Base-by-base conservation (phyloP, 2,113 vertebrate genomes). In the Oncorhynchus keta region DNA sequence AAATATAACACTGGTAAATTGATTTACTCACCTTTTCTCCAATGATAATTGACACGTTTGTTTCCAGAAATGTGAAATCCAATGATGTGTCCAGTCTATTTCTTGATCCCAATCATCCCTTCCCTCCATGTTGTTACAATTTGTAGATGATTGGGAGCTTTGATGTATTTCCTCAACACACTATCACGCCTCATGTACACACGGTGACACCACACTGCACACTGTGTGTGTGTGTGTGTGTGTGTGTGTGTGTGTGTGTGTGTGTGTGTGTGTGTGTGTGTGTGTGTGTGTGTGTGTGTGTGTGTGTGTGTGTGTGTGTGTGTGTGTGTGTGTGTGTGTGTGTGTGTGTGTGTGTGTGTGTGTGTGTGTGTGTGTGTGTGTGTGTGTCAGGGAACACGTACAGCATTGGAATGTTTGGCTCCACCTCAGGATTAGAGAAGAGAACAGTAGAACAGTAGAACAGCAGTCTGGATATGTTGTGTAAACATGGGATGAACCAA, bases 171-270 rank as follows among this genome's bases (percentile, higher is more conserved):
- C 24, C 39, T 55, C 8, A 5, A 3, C 16, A 35, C 16, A 14
- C 11, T 18, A 72, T 76, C 84, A 83, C 84, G 79, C 84, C 84
- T 85, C 79, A 81, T 77, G 59, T 72, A 78, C 70, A 85, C 79
- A 83, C 81, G 79, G 48, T 64, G 61, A 68, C 20, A 74, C 48
- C 49, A 72, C 22, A 14, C 3, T 22, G 13, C 24, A 24, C 24
- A 24, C 24, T 75, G 67, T 24, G 5, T 59, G n/a, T 59, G 67
- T 74, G 48, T 57, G 26, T 73, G 59, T 72, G 32, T 32, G 32
- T 32, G 32, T 24, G 1, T 73, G 66, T 69, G 7, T 81, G 45
- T 73, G 48, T 76, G 12, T 68, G 39, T 57, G 13, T 75, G 67
- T 24, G 6, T 48, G n/a, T 59, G 67, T 74, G 48, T 48, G 32